Evolutionary conservation across 2,888 invertebrate genomes (phyloP), one percentile per base, ranked within the genome.

Genomic region (Agrochola macilenta): DNA sequence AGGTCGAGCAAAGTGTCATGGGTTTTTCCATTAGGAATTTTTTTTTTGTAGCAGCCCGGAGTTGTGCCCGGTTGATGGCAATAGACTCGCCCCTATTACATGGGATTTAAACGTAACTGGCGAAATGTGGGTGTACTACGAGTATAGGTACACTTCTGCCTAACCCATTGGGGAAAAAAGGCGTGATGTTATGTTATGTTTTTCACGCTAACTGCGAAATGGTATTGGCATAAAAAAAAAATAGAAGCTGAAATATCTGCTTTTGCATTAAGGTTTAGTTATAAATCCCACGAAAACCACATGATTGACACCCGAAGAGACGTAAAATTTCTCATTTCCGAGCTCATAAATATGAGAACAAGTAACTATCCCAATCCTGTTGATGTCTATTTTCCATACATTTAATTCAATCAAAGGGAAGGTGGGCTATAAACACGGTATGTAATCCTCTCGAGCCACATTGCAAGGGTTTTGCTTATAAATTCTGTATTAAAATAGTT

Each of bases 401-500:
- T 88, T 85, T 87, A 87, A 90, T 89, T 88, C 85, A 89, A 90
- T 90, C 86, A 85, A 85, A 87, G 78, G 77, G 76, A 84, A 87
- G 69, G 76, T 86, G 79, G 78, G 75, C 71, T 76, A 80, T 76
- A 83, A 88, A 88, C 87, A 87, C 74, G 86, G 87, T 84, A 81
- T 85, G 86, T 85, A 86, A 90, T 88, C 84, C 88, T 82, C 79
- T 14, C 54, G 74, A 84, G 79, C 87, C 79, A 54, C 77, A 81
- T 75, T 73, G 78, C 78, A 82, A 81, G 83, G 86, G 85, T 79
- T 85, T 72, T 87, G 87, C 87, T 88, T 87, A 90, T 89, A 87
- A 89, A 88, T 89, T 89, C 82, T 84, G 74, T 85, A 84, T 84
- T 86, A 81, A 86, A 89, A 89, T 90, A 89, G 90, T 89, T 90